Conservation (phyloP, 1,140 invertebrate genomes). For the Condylostylus longicornis region DNA sequence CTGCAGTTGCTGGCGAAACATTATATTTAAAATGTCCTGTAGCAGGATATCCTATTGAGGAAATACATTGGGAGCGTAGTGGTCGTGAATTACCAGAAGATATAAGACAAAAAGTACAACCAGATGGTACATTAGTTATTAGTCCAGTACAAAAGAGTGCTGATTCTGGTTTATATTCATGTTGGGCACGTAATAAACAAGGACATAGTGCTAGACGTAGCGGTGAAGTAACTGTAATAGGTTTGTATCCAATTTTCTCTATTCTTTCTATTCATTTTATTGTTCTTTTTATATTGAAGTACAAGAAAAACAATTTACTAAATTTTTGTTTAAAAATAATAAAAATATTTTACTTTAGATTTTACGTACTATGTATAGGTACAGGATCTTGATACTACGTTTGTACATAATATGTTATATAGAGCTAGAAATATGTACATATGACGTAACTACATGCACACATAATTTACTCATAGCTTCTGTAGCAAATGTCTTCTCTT, state of each 20-base stretch:
- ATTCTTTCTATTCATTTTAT: no score
- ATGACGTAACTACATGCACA: no score
- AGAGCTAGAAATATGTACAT: no score
- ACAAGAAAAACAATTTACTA: no score
- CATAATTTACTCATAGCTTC: no score
- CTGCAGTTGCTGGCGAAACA: conserved; percentile 66
- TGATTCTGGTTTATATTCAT: conserved; percentile 65
- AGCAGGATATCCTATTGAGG: conserved; percentile 65
- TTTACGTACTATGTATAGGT: no score
- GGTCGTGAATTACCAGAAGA: conserved; percentile 64
- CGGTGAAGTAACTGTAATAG: conserved; percentile 58
- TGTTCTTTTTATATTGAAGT: no score
- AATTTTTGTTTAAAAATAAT: no score
- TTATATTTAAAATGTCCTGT: conserved; percentile 70
- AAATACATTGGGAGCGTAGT: conserved; percentile 65
- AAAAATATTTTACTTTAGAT: no score
- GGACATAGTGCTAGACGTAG: conserved; percentile 53
- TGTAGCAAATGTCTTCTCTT: no score
- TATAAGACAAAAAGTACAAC: conserved; percentile 58
- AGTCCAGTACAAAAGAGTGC: conserved; percentile 55
- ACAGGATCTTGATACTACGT: no score
- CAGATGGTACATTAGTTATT: conserved; percentile 57
- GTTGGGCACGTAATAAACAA: conserved; percentile 58
- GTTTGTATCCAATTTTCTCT: conserved; percentile 37
- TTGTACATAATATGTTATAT: no score